phyloP scores from a whole-genome alignment of 2,113 vertebrate species.

The Myotis brandtii region DNA sequence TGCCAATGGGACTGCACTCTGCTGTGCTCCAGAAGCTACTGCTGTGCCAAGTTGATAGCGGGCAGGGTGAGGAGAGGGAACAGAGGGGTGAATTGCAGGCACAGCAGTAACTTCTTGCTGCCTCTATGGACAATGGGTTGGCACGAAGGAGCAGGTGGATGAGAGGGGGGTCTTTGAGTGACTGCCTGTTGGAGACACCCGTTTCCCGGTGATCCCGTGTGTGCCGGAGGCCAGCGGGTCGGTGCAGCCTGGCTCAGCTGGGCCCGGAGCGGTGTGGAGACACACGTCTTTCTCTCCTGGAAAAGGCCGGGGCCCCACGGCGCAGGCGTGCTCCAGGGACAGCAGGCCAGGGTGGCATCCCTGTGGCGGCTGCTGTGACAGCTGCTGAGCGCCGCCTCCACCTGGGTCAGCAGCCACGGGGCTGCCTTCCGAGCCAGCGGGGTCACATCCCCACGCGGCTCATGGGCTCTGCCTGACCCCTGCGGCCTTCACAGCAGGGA shows the following conservation, averaged over 20 bases:
- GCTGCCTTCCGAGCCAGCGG: rapidly evolving
- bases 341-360: rapidly evolving
- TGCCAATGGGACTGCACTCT: rapidly evolving
- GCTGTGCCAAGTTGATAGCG: rapidly evolving
- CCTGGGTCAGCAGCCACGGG: rapidly evolving
- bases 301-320: background rate
- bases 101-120: background rate
- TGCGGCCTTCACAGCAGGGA: background rate
- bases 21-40: background rate
- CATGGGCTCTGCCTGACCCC: background rate
- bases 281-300: background rate
- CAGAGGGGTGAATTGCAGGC: too few relatives aligned
- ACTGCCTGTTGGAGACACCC: rapidly evolving
- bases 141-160: background rate
- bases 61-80: background rate
- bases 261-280: rapidly evolving
- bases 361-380: rapidly evolving
- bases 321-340: background rate
- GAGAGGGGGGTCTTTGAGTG: too few relatives aligned
- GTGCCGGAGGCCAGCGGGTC: background rate
- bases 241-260: rapidly evolving
- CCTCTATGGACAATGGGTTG: rapidly evolving
- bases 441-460: background rate
- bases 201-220: rapidly evolving
- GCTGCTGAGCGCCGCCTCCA: rapidly evolving